Percentiles rank a stretch among this genome's conserved stretches.
These are phyloP conservation scores for Rhabditophanes sp. DNA, from an alignment of 2,888 invertebrate genomes.

Conservation along the genomic window DNA sequence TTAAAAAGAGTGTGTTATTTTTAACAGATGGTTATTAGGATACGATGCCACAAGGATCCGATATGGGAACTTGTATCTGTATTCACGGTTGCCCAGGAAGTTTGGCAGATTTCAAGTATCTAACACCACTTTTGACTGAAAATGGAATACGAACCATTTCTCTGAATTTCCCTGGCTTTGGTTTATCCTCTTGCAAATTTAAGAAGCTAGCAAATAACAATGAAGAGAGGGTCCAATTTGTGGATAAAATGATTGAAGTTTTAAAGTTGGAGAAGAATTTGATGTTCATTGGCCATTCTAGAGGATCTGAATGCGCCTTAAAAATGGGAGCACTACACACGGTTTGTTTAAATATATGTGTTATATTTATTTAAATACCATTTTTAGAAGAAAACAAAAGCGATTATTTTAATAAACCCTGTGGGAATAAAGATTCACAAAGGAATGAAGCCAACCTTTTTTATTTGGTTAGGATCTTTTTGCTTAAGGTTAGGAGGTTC, in stretches of 20 bases:
- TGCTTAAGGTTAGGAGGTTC: too few relatives aligned
- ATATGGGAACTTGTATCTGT: conserved; percentile 12
- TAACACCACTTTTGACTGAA: conserved; percentile 12
- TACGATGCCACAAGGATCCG: conserved; percentile 11
- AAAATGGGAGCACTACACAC: conserved; percentile 15
- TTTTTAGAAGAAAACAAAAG: conserved; percentile 8
- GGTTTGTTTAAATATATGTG: conserved; percentile 6
- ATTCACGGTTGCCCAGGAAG: conserved; percentile 17
- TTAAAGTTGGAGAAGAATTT: conserved; percentile 9
- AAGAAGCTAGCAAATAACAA: conserved; percentile 13
- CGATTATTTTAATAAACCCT: too few relatives aligned
- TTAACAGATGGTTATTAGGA: too few relatives aligned
- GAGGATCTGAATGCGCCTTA: conserved; percentile 19
- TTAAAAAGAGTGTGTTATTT: too few relatives aligned
- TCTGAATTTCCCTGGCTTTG: conserved; percentile 19
- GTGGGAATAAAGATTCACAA: conserved; percentile 14
- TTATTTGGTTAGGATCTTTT: too few relatives aligned
- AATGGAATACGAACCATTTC: conserved; percentile 15
- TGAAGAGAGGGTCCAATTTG: conserved; percentile 14
- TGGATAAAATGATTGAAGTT: conserved; percentile 13
- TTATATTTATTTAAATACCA: conserved; percentile 1
- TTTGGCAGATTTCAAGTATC: conserved; percentile 25
- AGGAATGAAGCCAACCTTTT: conserved; percentile 7
- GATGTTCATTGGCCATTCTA: conserved; percentile 16
- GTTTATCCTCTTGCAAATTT: conserved; percentile 15